phyloP scores from a whole-genome alignment of 1,140 invertebrate species.

The Leptonema lineaticorne region DNA sequence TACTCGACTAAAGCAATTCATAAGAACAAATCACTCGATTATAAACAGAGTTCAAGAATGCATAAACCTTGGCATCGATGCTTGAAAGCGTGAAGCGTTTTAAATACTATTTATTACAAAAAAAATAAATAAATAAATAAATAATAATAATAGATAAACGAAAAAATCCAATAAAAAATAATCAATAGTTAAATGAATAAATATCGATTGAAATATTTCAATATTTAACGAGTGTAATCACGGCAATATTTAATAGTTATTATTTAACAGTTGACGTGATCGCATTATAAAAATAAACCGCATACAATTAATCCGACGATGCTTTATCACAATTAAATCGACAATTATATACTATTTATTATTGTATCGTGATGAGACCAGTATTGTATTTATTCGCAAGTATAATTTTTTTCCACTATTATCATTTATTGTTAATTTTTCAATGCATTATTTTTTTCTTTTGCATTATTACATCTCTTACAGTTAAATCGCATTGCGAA shows the following conservation, averaged over 20 bases:
- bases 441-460: background rate
- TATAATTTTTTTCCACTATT: background rate
- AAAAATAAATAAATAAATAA: background rate
- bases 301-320: too few species aligned
- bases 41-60: slow-evolving; percentile 5
- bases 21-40: background rate
- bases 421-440: too few species aligned
- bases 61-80: slow-evolving; percentile 11
- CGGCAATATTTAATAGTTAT: slow-evolving; percentile 3
- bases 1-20: too few species aligned
- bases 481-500: background rate
- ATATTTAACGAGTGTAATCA: background rate
- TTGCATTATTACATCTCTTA: background rate
- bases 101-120: too few species aligned
- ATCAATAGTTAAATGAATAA: background rate
- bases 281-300: too few species aligned
- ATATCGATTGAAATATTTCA: background rate
- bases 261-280: slow-evolving; percentile 9
- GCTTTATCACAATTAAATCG: background rate
- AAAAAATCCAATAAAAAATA: background rate
- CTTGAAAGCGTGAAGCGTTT: slow-evolving; percentile 2
- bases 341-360: background rate
- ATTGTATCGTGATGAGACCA: slow-evolving; percentile 5
- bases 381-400: background rate
- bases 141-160: background rate